Evolutionary conservation across 2,888 invertebrate genomes (phyloP), one percentile per base, ranked within the genome.

Genomic region (Volucella inflata): DNA sequence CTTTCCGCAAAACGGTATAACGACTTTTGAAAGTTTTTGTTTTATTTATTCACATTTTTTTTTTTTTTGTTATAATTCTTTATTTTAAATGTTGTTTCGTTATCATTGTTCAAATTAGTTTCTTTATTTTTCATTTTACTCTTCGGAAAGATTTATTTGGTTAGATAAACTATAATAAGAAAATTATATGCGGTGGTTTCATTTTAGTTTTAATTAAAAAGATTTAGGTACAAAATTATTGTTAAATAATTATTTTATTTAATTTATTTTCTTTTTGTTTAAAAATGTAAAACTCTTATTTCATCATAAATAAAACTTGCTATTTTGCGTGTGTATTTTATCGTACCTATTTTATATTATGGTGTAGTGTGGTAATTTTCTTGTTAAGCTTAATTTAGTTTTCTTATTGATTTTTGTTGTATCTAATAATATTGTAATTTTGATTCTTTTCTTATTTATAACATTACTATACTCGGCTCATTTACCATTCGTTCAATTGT

Each of bases 401-500:
- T 38, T 42, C 21, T n/a, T 55, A n/a, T 64, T 67, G 6, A 17
- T 11, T 79, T 70, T 53, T 78, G 40, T 68, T 84, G 70, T 30
- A 30, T 80, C 67, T 80, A 80, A 84, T 65, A 80, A 67, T 84
- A 84, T 74, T 84, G n/a, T n/a, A n/a, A n/a, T n/a, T 84, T 84
- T 84, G 84, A 84, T 84, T 84, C 75, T 40, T 36, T 62, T 38
- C 62, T 44, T 57, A 48, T 79, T 48, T 30, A 48, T 64, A 68
- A 64, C 38, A 60, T 55, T 48, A n/a, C n/a, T n/a, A 51, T 68
- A 53, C 64, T 60, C 62, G 78, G 74, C 21, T 65, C 55, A 59
- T 57, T 36, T 44, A 59, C 17, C 30, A 11, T 44, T 48, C 51
- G n/a, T 60, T 72, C 53, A 57, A 48, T 10, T 65, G 71, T 36